Evolutionary conservation across 2,113 vertebrate species (phyloP), one percentile per base, ranked within the genome.

Genomic region (Megaceryle maxima): DNA sequence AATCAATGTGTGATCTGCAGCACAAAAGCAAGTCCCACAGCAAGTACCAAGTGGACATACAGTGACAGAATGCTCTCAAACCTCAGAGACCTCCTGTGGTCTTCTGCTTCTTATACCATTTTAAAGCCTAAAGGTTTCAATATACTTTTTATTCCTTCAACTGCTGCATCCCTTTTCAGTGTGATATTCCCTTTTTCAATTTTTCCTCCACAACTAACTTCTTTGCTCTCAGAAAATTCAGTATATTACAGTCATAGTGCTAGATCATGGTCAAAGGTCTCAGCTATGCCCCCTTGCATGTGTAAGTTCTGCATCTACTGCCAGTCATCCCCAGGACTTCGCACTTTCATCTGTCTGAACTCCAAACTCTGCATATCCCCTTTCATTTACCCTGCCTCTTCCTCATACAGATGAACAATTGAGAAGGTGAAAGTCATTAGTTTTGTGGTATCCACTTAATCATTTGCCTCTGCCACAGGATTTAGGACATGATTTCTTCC

Each of bases 1-100:
- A 93, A 70, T 90, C 80, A 94, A 94, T 87, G 91, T n/a, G 73
- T 87, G 73, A 95, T 94, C 86, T 83, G 92, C 50, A 96, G 94
- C 86, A 95, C 63, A 92, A 93, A 92, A 93, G 66, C 78, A 94
- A 93, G 88, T 92, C 83, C 68, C 92, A 76, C 72, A 95, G 59
- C n/a, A 94, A 93, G 74, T 76, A 91, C 15, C 62, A 85, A 91
- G 92, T 86, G 90, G 76, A 86, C 46, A 16, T 35, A 88, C 60
- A 91, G 91, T 1, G 6, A 73, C 26, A 79, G 35, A 94, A 90
- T 53, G 31, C n/a, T 76, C 44, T 81, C 68, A 92, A 92, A 86
- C 44, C 63, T 66, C 55, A 86, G 78, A 85, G 28, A 63, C 20
- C 10, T 75, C 62, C n/a, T 77, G 43, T 11, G 33, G 87, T 59